Evolutionary conservation across 2,113 vertebrate species (phyloP), one percentile per base, ranked within the genome.

Genomic region (Alosa alosa): DNA sequence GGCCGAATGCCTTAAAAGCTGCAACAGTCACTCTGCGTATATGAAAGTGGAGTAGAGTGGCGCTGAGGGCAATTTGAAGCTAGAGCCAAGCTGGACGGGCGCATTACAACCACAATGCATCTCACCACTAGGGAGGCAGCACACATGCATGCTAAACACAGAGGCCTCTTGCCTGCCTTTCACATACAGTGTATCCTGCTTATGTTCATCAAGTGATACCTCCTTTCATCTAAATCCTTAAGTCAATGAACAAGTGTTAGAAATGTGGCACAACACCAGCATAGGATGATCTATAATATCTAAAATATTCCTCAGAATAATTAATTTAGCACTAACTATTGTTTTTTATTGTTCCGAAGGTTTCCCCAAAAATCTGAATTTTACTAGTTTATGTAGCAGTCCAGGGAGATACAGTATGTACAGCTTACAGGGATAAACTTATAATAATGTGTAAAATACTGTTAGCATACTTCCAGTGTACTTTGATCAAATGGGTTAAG

Each of bases 231-330:
- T 78, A 78, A 39, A 78, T 36, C 72, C 72, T 78, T 36, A 78
- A 78, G 72, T 78, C 3, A 78, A 78, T 39, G 36, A 31, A 39
- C 72, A 78, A 41, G 25, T 36, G 36, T 78, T 36, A 75, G 68
- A 78, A 36, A 78, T 72, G 83, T 84, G 45, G 60, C 83, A 41
- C 20, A 1, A 39, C 75, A 87, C 52, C 13, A 44, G 44, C 25
- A 81, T 82, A 82, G 55, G 9, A 13, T 49, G 47, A 49, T 49
- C 9, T 49, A 44, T 44, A 49, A 49, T 49, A 49, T 49, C 47
- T 49, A 10, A 49, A 49, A 49, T 49, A 49, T 9, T 49, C 47
- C 7, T 49, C 47, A 9, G 11, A 49, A 49, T 13, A 44, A 49
- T 49, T 49, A 0, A 49, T 49, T 49, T 49, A 49, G 9, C 47